phyloP scores from a whole-genome alignment of 2,113 vertebrate genomes.

The Pluvialis apricaria region DNA sequence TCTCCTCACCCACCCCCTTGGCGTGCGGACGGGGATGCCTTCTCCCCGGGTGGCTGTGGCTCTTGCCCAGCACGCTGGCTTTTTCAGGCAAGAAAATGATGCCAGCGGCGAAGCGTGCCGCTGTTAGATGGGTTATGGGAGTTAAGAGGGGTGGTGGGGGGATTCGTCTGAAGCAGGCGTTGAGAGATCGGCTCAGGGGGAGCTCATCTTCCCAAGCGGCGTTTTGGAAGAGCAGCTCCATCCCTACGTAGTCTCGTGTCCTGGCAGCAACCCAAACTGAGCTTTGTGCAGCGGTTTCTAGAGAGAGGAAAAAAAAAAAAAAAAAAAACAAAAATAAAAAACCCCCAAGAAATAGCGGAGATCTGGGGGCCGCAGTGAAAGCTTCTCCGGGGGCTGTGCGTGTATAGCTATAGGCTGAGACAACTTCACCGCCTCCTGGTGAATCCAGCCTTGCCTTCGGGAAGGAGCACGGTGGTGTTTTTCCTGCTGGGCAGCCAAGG shows the following conservation, averaged over 20 bases:
- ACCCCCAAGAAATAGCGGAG: neutral
- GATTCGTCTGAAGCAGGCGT: neutral
- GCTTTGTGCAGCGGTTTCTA: constrained; percentile 20
- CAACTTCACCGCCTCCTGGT: neutral
- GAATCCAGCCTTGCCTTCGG: neutral
- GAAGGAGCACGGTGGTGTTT: neutral
- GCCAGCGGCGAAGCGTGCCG: neutral
- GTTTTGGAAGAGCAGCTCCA: neutral
- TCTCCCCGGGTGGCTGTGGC: neutral
- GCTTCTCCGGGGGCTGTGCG: neutral
- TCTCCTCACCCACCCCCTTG: neutral
- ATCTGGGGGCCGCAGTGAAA: neutral
- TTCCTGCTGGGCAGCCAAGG: constrained; percentile 31
- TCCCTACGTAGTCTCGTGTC: neutral
- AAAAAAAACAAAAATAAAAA: neutral
- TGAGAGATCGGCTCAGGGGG: neutral
- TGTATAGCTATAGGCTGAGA: neutral
- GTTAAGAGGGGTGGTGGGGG: neutral
- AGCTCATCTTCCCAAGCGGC: neutral
- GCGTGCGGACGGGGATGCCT: neutral
- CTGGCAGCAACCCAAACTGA: constrained; percentile 25
- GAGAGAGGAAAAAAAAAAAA: neutral
- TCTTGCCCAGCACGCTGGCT: neutral
- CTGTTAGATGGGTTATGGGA: neutral
- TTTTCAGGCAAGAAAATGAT: neutral